Base-by-base conservation (phyloP, 2,888 invertebrate genomes). In the Trichacis sp. region DNA sequence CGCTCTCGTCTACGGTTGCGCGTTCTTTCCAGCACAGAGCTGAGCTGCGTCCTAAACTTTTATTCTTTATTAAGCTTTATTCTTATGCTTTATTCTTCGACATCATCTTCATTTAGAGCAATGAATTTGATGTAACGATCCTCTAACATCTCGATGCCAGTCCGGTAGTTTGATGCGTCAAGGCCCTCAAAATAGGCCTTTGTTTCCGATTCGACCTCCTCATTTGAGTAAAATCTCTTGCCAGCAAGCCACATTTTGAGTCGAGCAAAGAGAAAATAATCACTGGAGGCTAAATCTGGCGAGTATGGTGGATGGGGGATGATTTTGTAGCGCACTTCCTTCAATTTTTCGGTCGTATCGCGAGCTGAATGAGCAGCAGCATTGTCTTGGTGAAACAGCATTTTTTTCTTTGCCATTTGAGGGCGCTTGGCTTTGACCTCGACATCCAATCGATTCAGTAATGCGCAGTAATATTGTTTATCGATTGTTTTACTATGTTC, bases 401-500 rank as follows among this genome's bases (percentile, higher is more conserved):
- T 51, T 57, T 61, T 61, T 49, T 57, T 57, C 40, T 57, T 55
- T 11, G 14, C 14, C 55, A 64, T 29, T n/a, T 63, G 45, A 20
- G 51, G 49, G 17, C 49, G 11, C 9, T 49, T 49, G 12, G 5
- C 20, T 6, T 5, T 14, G 1, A 47, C 33, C 33, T 30, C 17
- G 12, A 1, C 11, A 1, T 36, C 17, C 30, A 47, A 47, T n/a
- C 47, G 47, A 9, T 49, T 33, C 49, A 49, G 9, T 33, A 33
- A 49, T 17, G 20, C 51, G 9, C 20, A 36, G 29, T 70, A 73
- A 55, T 74, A 72, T 12, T 64, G 59, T 9, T 70, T 68, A 14
- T 51, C 73, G 57, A 78, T 74, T 2, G 73, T 74, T 71, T 68
- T 73, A 43, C 73, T 70, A 49, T 77, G 76, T 68, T 76, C 51